Percentiles rank a stretch among this genome's conserved stretches.
phyloP scores from a whole-genome alignment of 2,888 invertebrate species.

The Cenopis cana region DNA sequence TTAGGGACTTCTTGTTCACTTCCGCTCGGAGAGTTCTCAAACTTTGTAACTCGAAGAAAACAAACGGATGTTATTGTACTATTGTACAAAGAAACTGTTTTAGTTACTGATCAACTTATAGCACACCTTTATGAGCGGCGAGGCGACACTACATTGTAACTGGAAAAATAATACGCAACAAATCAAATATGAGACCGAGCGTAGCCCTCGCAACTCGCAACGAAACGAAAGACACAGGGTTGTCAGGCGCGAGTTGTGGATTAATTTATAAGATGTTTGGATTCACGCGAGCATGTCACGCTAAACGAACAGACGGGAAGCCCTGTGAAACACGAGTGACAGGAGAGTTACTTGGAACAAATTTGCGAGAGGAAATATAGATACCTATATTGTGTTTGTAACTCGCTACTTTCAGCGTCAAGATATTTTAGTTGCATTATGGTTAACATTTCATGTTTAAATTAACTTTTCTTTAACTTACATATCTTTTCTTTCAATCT shows the following conservation, averaged over 20 bases:
- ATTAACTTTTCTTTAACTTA: background rate
- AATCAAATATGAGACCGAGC: constrained; percentile 36
- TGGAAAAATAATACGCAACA: constrained; percentile 36
- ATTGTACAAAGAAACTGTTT: constrained; percentile 31
- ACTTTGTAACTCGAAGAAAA: constrained; percentile 34
- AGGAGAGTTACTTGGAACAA: constrained; percentile 33
- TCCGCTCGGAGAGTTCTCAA: constrained; percentile 27
- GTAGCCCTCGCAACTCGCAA: constrained; percentile 17
- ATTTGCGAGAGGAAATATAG: constrained; percentile 30
- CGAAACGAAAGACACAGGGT: constrained; percentile 32
- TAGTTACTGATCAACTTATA: constrained; percentile 30
- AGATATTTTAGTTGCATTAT: constrained; percentile 16
- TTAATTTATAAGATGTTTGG: constrained; percentile 43
- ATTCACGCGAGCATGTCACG: constrained; percentile 43
- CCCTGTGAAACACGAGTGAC: constrained; percentile 40
- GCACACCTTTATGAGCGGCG: constrained; percentile 21
- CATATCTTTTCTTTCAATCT: background rate
- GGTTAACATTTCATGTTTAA: background rate
- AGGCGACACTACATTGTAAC: constrained; percentile 29
- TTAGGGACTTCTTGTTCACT: constrained; percentile 33
- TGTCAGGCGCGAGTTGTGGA: constrained; percentile 42
- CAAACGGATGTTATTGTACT: constrained; percentile 35
- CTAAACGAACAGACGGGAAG: constrained; percentile 35
- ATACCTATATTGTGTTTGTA: constrained; percentile 26
- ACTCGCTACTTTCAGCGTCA: background rate